Evolutionary conservation across 30 jellyfish, hydroid and myxozoan species (phyloP).

Genomic region (Turritopsis dohrnii): DNA sequence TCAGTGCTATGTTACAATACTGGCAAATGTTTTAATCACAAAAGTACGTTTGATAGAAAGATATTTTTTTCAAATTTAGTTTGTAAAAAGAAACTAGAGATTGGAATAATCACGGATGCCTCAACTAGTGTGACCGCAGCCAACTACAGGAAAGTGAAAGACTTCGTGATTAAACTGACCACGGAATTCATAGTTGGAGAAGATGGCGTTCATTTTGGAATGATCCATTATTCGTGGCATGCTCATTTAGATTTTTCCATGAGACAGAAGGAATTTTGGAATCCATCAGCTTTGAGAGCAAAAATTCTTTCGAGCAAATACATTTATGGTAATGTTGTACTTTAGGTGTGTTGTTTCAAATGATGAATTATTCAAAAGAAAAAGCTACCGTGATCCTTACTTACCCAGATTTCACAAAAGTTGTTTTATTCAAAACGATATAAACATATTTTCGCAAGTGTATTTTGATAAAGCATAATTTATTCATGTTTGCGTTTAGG

Average conservation of each 20-base stretch:
- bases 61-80: slow-evolving; percentile 27
- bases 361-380: not conserved
- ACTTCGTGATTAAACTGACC: slow-evolving; percentile 43
- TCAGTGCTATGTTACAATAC: no score
- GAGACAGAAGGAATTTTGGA: slow-evolving; percentile 41
- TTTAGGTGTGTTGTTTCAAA: not conserved
- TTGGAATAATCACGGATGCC: slow-evolving; percentile 80
- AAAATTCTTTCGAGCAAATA: slow-evolving; percentile 14
- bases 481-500: slow-evolving; percentile 31
- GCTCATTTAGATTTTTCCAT: slow-evolving; percentile 54
- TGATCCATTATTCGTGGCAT: slow-evolving; percentile 58
- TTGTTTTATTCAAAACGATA: no score
- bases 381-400: no score
- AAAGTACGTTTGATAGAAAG: not conserved
- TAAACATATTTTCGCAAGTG: no score
- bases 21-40: no score
- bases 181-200: slow-evolving; percentile 47
- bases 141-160: slow-evolving; percentile 50
- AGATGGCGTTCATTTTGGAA: slow-evolving; percentile 66
- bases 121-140: slow-evolving; percentile 66
- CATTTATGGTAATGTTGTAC: slow-evolving; percentile 21
- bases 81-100: slow-evolving; percentile 65
- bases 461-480: not conserved
- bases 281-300: slow-evolving; percentile 18
- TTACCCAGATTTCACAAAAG: no score